Percentiles rank a stretch among this genome's conserved stretches.
phyloP scores from a whole-genome alignment of 2,113 vertebrate genomes.

The Phrynosoma blainvillii region DNA sequence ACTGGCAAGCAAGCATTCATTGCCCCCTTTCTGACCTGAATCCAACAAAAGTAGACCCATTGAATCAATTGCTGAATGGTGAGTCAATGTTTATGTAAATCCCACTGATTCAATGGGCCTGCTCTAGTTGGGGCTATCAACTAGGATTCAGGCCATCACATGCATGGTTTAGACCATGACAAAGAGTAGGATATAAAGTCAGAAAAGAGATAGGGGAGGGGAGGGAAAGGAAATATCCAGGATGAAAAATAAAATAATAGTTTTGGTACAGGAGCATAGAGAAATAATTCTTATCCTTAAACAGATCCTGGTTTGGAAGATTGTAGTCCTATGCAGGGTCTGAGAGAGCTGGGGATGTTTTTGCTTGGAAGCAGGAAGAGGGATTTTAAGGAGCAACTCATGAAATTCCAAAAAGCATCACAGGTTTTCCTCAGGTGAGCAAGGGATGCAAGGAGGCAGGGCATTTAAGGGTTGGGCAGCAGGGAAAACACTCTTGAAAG shows the following conservation, averaged over 20 bases:
- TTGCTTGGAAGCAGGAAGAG: constrained; percentile 43
- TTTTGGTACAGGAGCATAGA: not conserved
- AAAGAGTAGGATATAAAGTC: not conserved
- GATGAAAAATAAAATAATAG: not conserved
- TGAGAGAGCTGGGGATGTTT: constrained; percentile 36
- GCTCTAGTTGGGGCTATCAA: no score
- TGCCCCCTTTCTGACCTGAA: no score
- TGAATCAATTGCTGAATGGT: no score
- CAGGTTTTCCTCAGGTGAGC: constrained; percentile 28
- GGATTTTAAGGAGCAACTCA: constrained; percentile 4
- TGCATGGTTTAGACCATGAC: no score
- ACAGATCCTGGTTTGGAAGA: constrained; percentile 71
- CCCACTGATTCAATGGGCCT: no score
- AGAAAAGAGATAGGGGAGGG: not conserved
- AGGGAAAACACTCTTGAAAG: constrained; percentile 16
- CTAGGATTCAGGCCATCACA: no score
- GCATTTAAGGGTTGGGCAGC: not conserved
- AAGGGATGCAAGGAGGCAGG: not conserved
- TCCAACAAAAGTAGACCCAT: no score
- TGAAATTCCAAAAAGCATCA: not conserved
- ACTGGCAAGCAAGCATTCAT: not conserved
- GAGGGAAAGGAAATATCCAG: not conserved
- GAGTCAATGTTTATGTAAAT: no score
- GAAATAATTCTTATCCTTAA: not conserved
- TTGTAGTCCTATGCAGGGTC: constrained; percentile 36